These are phyloP conservation scores for Saccostrea glomerata DNA, from an alignment of 1,140 invertebrate species.

Conservation along the genomic window DNA sequence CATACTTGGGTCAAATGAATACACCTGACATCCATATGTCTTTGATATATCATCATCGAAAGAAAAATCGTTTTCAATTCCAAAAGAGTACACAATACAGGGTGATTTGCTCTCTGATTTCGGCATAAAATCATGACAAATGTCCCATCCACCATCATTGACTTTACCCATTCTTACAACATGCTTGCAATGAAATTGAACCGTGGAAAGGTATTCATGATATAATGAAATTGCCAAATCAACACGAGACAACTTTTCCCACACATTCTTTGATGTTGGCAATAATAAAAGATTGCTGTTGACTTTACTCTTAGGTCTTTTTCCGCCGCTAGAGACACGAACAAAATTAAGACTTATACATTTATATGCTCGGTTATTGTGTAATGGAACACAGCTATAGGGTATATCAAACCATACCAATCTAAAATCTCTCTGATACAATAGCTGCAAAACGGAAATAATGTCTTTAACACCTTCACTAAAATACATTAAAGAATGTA, in stretches of 20 bases:
- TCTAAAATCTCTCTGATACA: not conserved
- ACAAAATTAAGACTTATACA: not conserved
- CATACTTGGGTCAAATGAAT: constrained; percentile 35
- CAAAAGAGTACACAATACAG: constrained; percentile 69
- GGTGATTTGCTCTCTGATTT: constrained; percentile 27
- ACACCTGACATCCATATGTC: constrained; percentile 33
- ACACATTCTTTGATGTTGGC: not conserved
- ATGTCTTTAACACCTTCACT: not conserved
- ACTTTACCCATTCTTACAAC: constrained; percentile 61
- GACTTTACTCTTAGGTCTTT: not conserved
- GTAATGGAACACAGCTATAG: not conserved
- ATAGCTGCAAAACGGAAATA: not conserved
- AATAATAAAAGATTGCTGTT: not conserved
- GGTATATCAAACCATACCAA: constrained; percentile 20
- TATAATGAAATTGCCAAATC: not conserved
- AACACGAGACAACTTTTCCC: not conserved
- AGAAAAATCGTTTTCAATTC: constrained; percentile 39
- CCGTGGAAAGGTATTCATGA: constrained; percentile 52
- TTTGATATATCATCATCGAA: constrained; percentile 33
- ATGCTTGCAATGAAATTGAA: constrained; percentile 60
- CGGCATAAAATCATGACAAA: constrained; percentile 60
- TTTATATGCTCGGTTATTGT: not conserved
- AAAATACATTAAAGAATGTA: not conserved
- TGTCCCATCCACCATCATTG: constrained; percentile 69
- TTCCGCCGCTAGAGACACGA: not conserved